Percentiles rank a stretch among this genome's conserved stretches.
phyloP scores from a whole-genome alignment of 2,797 vertebrate species.

The Lepus oiostolus region DNA sequence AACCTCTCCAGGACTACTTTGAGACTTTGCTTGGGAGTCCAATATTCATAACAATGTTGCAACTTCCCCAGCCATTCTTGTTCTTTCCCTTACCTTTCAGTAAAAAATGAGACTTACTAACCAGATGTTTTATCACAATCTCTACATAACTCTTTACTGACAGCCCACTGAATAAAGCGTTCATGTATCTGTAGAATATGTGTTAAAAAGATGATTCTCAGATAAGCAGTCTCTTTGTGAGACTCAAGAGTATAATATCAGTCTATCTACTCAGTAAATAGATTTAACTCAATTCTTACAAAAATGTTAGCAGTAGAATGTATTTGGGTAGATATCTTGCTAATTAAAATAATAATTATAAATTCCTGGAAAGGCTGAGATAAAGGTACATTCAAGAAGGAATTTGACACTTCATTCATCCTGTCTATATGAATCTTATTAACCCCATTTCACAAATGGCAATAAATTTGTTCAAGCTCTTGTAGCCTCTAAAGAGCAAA shows the following conservation, averaged over 20 bases:
- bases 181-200: background rate
- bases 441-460: background rate
- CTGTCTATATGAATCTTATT: background rate
- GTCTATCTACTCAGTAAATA: background rate
- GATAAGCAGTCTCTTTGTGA: background rate
- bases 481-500: background rate
- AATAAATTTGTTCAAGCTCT: background rate
- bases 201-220: background rate
- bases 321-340: background rate
- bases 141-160: background rate
- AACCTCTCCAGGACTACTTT: background rate
- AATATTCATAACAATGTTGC: background rate
- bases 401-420: background rate
- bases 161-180: background rate
- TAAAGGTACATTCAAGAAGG: background rate
- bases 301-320: background rate
- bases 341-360: background rate
- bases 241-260: background rate
- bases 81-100: background rate
- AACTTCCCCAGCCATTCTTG: background rate
- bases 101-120: background rate
- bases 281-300: background rate
- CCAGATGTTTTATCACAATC: background rate
- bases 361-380: background rate
- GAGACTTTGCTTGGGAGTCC: background rate